A percentile compares a stretch with the other conserved stretches of the same genome.
phyloP scores from a whole-genome alignment of 1,140 invertebrate species.

The Lucilia sericata region DNA sequence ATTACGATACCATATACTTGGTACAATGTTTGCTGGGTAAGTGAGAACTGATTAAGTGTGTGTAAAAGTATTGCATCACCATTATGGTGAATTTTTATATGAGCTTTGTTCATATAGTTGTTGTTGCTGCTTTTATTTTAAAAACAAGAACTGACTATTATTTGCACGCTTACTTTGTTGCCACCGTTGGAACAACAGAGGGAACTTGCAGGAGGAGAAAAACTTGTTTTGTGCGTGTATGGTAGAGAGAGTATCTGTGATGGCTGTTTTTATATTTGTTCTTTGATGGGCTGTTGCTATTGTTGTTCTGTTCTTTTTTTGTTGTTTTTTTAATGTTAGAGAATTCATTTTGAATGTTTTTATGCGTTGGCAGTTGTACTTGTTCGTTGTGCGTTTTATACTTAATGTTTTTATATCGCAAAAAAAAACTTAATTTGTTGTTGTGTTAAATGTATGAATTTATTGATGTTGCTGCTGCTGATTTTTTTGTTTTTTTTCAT shows the following conservation, averaged over 20 bases:
- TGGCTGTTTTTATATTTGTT: constrained; percentile 10
- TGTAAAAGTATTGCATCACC: constrained; percentile 11
- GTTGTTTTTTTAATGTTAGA: background rate
- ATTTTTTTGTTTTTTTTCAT: background rate
- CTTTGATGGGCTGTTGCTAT: background rate
- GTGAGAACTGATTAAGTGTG: background rate
- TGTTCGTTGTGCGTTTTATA: background rate
- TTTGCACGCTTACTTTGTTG: background rate
- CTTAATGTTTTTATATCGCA: no score
- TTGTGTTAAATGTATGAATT: background rate
- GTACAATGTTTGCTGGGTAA: background rate
- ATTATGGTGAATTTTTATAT: background rate
- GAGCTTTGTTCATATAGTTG: background rate
- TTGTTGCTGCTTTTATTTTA: background rate
- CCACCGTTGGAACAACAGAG: background rate
- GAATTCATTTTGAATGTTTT: constrained; percentile 17
- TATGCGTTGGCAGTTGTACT: background rate
- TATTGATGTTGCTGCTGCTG: background rate
- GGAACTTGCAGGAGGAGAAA: background rate
- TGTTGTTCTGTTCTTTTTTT: background rate
- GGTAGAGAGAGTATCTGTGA: background rate
- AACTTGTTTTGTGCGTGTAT: background rate
- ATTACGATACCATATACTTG: no score
- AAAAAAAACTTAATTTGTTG: background rate
- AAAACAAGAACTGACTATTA: background rate